phyloP scores from a whole-genome alignment of 2,888 invertebrate species.

The Drosophila acutilabella region DNA sequence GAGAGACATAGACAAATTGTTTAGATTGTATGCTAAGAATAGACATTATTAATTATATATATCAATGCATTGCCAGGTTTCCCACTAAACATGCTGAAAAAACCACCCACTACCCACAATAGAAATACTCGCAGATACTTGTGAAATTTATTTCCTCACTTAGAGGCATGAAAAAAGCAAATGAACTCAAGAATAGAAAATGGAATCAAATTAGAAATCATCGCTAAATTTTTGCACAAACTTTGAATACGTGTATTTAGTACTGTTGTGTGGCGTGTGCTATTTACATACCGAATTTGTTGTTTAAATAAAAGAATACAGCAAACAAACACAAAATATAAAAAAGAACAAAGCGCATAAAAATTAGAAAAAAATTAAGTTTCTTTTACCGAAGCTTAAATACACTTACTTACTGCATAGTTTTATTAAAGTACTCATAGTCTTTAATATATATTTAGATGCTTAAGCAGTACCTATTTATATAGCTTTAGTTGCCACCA shows the following conservation, averaged over 20 bases:
- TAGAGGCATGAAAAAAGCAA: constrained; percentile 21
- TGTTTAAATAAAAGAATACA: constrained; percentile 35
- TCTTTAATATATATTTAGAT: too few species aligned
- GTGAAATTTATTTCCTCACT: constrained; percentile 54
- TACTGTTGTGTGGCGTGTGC: constrained; percentile 39
- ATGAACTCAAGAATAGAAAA: constrained; percentile 26
- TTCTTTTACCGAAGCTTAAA: neutral
- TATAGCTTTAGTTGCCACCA: too few species aligned
- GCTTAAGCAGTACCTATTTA: too few species aligned
- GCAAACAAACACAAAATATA: constrained; percentile 34
- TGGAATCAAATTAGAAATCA: constrained; percentile 45
- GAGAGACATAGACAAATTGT: constrained; percentile 50
- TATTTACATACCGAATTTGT: constrained; percentile 37
- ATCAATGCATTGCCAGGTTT: constrained; percentile 56
- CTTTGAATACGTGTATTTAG: constrained; percentile 19
- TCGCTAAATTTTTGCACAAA: constrained; percentile 63
- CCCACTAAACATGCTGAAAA: constrained; percentile 56
- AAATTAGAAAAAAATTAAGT: rapidly evolving
- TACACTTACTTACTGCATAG: constrained; percentile 9
- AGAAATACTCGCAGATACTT: constrained; percentile 37
- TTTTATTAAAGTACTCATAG: neutral
- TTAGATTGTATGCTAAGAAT: constrained; percentile 65
- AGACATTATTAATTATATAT: constrained; percentile 69
- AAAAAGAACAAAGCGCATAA: constrained; percentile 6
- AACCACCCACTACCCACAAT: constrained; percentile 37